phyloP scores from a whole-genome alignment of 2,888 invertebrate species.

The Chaetoderma sp. region DNA sequence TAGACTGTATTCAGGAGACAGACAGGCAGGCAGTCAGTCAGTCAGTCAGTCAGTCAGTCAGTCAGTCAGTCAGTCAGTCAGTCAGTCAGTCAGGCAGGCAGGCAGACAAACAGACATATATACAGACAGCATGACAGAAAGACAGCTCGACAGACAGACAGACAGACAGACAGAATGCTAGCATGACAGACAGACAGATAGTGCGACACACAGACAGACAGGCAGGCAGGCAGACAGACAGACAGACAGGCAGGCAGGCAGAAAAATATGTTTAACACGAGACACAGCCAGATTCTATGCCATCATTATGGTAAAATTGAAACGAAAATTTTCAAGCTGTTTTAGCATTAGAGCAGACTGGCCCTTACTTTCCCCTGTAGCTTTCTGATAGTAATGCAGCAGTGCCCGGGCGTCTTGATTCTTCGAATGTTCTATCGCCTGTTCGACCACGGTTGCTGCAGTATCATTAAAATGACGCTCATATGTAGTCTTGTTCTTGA shows the following conservation, averaged over 20 bases:
- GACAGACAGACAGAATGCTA: not conserved
- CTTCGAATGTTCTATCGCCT: conserved; percentile 48
- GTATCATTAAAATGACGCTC: conserved; percentile 58
- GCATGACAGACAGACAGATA: no score
- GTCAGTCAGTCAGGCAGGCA: not conserved
- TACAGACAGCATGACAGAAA: conserved; percentile 8
- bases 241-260: no score
- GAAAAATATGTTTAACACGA: no score
- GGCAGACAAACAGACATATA: no score
- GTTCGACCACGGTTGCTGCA: conserved; percentile 43
- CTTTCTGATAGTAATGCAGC: conserved; percentile 41
- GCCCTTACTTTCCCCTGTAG: conserved; percentile 45
- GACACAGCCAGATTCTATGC: no score
- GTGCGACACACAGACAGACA: no score
- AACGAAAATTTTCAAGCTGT: no score
- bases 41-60: no score
- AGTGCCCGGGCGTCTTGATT: conserved; percentile 48
- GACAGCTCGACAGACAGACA: not conserved
- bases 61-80: no score
- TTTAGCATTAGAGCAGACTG: no score
- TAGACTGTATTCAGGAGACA: conserved; percentile 21
- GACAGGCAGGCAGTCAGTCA: conserved; percentile 22
- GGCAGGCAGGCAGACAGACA: no score
- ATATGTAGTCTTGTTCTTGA: conserved; percentile 56
- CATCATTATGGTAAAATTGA: no score